Evolutionary conservation across 1,140 invertebrate species (phyloP), one percentile per base, ranked within the genome.

Genomic region (Heterodera schachtii): DNA sequence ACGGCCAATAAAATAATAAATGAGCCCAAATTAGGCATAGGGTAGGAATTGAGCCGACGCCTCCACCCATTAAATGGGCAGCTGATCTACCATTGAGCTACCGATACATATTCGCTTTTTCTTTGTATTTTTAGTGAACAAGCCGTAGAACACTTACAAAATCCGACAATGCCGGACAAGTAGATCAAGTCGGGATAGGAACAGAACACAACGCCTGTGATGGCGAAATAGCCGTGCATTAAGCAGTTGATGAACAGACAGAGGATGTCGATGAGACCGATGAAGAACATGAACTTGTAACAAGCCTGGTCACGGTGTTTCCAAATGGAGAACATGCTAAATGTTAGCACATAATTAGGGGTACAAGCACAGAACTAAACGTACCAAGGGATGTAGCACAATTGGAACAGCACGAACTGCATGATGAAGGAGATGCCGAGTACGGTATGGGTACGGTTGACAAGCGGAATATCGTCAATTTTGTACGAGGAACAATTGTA

Each of bases 211-310:
- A 46, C 46, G 5, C 79, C 79, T 16, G 70, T 79, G 64, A 75
- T 80, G 31, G 79, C 70, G 75, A 79, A 80, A 60, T 73, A 80
- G 43, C 79, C 79, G 44, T 73, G 70, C 44, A 80, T 31, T 43
- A 80, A 44, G 11, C 46, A 46, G 75, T 77, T 52, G 9, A 80
- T 49, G 44, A 75, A 19, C 21, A 80, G 31, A 79, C 79, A 73
- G 21, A 73, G 60, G 4, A 80, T n/a, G 69, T 80, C 79, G 57
- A 80, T 57, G 47, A 80, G 64, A 43, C 79, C 79, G 69, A 80
- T 80, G 69, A 75, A 80, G 69, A 80, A 49, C 79, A 80, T 80
- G 60, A 80, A 80, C 21, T 75, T 73, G 69, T 80, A 80, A 47
- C 79, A 80, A 46, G 71, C 75, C 13, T 73, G 70, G 11, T 41